Conservation (phyloP, 2,113 vertebrate genomes). For the Phodopus roborovskii region DNA sequence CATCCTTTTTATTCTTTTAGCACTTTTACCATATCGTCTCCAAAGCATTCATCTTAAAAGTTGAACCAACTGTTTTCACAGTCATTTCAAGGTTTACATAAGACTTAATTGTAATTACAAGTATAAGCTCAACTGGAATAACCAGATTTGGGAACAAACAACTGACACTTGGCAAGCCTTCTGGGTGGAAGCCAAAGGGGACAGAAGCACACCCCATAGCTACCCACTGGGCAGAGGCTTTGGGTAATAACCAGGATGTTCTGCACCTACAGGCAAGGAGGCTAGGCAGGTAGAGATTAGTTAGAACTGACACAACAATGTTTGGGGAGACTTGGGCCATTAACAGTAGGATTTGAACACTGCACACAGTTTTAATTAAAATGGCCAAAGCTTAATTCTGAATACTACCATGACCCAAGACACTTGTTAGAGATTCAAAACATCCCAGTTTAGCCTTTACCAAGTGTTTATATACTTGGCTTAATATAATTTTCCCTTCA, state of each 20-base stretch:
- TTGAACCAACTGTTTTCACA: conserved; percentile 67
- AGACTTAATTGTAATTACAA: conserved; percentile 75
- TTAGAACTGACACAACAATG: background rate
- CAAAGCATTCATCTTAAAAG: conserved; percentile 51
- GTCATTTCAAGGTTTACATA: conserved; percentile 72
- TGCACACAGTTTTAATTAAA: background rate
- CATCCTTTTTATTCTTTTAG: background rate
- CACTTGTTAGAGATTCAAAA: conserved; percentile 26
- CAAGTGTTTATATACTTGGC: background rate
- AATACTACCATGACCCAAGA: background rate
- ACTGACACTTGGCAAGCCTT: conserved; percentile 70
- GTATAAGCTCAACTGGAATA: conserved; percentile 77
- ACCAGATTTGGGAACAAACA: conserved; percentile 79
- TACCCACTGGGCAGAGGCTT: conserved; percentile 8
- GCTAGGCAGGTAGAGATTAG: background rate
- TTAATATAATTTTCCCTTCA: background rate
- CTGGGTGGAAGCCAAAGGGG: conserved; percentile 58
- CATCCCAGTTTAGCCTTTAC: background rate
- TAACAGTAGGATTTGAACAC: background rate
- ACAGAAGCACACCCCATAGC: conserved; percentile 43
- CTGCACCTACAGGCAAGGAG: background rate
- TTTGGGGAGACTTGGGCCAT: background rate
- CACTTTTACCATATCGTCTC: conserved; percentile 41
- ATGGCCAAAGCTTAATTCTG: background rate
- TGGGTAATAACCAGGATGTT: background rate